phyloP scores from a whole-genome alignment of 2,888 invertebrate genomes.

The Pristionchus fissidentatus region DNA sequence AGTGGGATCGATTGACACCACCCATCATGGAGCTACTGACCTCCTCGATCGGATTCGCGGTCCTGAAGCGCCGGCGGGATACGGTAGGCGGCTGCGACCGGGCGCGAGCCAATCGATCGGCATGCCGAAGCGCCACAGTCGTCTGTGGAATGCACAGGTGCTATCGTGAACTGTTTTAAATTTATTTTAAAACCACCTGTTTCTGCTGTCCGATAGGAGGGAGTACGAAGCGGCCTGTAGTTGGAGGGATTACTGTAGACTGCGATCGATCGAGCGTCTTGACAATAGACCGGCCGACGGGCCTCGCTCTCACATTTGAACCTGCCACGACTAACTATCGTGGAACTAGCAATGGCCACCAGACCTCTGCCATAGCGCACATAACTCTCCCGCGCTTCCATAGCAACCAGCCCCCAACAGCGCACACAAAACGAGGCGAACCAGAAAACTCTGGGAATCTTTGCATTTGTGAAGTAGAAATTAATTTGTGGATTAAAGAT shows the following conservation, averaged over 20 bases:
- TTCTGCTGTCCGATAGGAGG: conserved; percentile 28
- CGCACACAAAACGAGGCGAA: not conserved
- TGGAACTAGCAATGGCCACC: not conserved
- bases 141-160: not conserved
- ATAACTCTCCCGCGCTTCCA: not conserved
- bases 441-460: not conserved
- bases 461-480: no score
- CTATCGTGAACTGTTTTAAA: not conserved
- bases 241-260: not conserved
- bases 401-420: not conserved
- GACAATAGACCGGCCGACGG: not conserved
- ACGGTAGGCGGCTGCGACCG: conserved; percentile 29
- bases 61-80: not conserved
- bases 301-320: not conserved
- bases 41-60: not conserved
- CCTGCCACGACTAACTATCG: not conserved
- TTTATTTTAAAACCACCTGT: not conserved
- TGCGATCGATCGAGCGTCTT: not conserved
- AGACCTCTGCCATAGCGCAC: not conserved
- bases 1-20: not conserved
- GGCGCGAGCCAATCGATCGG: not conserved
- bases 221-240: not conserved
- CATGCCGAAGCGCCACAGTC: not conserved
- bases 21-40: not conserved
- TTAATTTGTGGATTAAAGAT: no score